These are phyloP conservation scores for Cyclina sinensis DNA, from an alignment of 1,140 invertebrate genomes.

Conservation along the genomic window DNA sequence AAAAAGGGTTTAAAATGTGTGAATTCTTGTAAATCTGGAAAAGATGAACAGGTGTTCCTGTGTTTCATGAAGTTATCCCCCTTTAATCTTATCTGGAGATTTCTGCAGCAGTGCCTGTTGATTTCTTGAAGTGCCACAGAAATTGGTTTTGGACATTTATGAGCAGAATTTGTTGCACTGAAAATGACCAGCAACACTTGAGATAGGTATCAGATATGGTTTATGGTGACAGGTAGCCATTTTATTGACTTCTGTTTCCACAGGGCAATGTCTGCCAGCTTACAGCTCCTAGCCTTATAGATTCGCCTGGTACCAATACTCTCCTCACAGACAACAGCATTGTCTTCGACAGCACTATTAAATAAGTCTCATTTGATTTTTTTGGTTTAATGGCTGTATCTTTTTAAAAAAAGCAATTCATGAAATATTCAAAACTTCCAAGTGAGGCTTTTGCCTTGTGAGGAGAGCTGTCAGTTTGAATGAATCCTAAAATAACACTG, in stretches of 20 bases:
- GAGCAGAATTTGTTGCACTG: slow-evolving; percentile 21
- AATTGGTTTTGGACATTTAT: slow-evolving; percentile 38
- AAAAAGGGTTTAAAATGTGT: too few relatives aligned
- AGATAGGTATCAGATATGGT: slow-evolving; percentile 37
- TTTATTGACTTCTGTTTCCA: slow-evolving; percentile 3
- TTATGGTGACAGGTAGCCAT: slow-evolving; percentile 33
- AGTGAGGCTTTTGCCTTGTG: neutral
- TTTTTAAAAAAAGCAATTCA: neutral
- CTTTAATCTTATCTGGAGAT: slow-evolving; percentile 1
- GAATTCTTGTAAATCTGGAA: too few relatives aligned
- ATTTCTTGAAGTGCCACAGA: slow-evolving; percentile 23
- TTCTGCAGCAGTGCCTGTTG: neutral
- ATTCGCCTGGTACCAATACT: too few relatives aligned
- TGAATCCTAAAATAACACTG: neutral
- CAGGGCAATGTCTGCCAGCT: neutral
- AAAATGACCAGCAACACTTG: slow-evolving; percentile 38
- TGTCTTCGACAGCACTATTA: neutral
- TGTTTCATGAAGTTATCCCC: neutral
- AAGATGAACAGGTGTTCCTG: too few relatives aligned
- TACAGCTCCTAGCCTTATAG: neutral
- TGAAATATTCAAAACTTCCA: slow-evolving; percentile 5
- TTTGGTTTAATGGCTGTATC: neutral
- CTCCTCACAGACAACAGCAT: too few relatives aligned
- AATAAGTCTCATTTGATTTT: neutral
- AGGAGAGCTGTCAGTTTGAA: neutral